Conservation (phyloP, 1,140 invertebrate genomes). For the Anoplophora glabripennis region DNA sequence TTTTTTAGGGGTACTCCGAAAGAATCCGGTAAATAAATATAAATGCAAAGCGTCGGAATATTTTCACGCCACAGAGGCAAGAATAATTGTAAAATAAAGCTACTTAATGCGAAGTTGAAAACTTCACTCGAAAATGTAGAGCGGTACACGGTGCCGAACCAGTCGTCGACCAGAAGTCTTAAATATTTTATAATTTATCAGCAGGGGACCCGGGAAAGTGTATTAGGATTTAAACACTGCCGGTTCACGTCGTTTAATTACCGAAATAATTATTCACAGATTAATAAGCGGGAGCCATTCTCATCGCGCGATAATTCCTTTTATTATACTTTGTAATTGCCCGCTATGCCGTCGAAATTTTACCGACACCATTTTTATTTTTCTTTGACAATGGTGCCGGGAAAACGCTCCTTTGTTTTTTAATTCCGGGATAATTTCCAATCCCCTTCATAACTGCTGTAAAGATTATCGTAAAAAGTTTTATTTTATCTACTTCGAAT, state of each 20-base stretch:
- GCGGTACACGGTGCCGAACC: neutral
- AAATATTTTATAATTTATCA: no score
- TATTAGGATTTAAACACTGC: neutral
- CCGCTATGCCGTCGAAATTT: no score
- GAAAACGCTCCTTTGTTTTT: no score
- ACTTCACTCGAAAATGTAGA: slow-evolving; percentile 5
- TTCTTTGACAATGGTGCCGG: no score
- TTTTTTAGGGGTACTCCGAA: neutral
- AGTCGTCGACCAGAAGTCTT: no score
- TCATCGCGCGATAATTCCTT: slow-evolving; percentile 1
- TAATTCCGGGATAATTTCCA: no score
- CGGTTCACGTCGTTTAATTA: slow-evolving; percentile 2
- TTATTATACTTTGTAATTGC: slow-evolving; percentile 3
- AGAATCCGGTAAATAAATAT: slow-evolving; percentile 9
- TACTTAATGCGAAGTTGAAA: slow-evolving; percentile 7
- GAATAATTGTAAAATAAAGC: slow-evolving; percentile 15
- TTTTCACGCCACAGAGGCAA: slow-evolving; percentile 8
- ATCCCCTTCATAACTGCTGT: no score
- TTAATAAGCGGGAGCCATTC: neutral
- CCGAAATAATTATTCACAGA: slow-evolving; percentile 4
- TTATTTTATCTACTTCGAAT: no score
- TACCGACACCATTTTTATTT: no score
- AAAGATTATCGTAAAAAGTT: no score
- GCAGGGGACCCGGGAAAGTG: no score
- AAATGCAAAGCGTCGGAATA: slow-evolving; percentile 15